Percentiles rank a stretch among this genome's conserved stretches.
phyloP scores from a whole-genome alignment of 2,888 invertebrate genomes.

The Gryllus longicercus region DNA sequence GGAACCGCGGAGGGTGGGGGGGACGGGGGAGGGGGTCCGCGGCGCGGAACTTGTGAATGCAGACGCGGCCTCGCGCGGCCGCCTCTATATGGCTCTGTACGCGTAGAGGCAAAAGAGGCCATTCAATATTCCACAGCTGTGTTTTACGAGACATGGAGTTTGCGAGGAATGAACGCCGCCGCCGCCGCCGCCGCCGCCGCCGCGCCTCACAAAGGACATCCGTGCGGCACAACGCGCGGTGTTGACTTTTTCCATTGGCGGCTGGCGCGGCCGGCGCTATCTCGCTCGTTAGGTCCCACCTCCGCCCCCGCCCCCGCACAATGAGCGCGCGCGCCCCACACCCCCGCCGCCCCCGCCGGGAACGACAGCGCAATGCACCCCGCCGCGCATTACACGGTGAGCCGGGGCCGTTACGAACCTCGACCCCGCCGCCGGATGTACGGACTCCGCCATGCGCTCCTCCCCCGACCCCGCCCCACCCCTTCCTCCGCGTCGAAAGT shows the following conservation, averaged over 20 bases:
- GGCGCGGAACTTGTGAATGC: conserved; percentile 5
- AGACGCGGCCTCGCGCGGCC: not conserved
- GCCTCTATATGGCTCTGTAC: not conserved
- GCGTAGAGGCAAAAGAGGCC: conserved; percentile 4
- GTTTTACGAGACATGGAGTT: conserved; percentile 22
- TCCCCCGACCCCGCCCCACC: no score
- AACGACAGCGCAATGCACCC: no score
- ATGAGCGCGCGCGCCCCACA: not conserved
- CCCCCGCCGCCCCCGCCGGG: no score
- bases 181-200: not conserved
- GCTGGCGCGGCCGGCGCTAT: not conserved
- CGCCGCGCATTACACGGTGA: no score
- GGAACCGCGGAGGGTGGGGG: no score
- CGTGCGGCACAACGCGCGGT: not conserved
- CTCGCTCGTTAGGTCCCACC: conserved; percentile 1
- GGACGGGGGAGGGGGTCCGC: not conserved
- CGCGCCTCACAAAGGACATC: not conserved
- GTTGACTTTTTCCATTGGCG: conserved; percentile 17
- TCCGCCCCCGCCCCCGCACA: not conserved
- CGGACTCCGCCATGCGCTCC: no score
- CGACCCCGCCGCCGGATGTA: no score
- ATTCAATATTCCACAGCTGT: conserved; percentile 28
- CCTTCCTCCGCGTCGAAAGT: no score
- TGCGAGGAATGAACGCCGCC: not conserved
- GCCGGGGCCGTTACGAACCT: no score